A percentile compares a stretch with the other conserved stretches of the same genome.
Evolutionary conservation across 2,113 vertebrate species (phyloP).

Genomic region (Megaceryle maxima): DNA sequence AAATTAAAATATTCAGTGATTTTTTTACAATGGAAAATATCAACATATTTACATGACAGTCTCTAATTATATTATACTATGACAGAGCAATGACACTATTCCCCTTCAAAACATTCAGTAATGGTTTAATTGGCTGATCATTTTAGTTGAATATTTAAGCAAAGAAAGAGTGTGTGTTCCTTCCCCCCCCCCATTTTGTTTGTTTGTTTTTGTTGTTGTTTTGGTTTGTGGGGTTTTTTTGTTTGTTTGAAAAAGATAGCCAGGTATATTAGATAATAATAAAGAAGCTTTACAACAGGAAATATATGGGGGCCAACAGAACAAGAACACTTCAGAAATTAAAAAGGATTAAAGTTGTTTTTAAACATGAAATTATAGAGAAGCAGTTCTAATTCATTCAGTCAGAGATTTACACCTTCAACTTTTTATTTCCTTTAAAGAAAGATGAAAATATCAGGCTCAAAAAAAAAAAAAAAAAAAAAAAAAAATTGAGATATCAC

Average conservation of each 20-base stretch:
- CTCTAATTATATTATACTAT: neutral
- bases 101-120: neutral
- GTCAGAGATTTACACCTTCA: neutral
- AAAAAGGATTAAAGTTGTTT: fast-evolving
- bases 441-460: neutral
- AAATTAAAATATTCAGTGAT: neutral
- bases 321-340: neutral
- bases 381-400: neutral
- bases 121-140: neutral
- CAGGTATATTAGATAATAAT: neutral
- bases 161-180: neutral
- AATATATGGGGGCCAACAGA: neutral
- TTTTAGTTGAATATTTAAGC: neutral
- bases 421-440: neutral
- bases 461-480: neutral
- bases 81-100: neutral
- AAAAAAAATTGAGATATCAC: neutral
- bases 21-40: neutral
- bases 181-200: too few species aligned
- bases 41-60: neutral
- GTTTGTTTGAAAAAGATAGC: neutral
- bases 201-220: too few species aligned
- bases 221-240: neutral
- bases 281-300: neutral
- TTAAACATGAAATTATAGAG: neutral